Evolutionary conservation across 2,113 vertebrate species (phyloP), one percentile per base, ranked within the genome.

Genomic region (Aleadryas rufinucha): DNA sequence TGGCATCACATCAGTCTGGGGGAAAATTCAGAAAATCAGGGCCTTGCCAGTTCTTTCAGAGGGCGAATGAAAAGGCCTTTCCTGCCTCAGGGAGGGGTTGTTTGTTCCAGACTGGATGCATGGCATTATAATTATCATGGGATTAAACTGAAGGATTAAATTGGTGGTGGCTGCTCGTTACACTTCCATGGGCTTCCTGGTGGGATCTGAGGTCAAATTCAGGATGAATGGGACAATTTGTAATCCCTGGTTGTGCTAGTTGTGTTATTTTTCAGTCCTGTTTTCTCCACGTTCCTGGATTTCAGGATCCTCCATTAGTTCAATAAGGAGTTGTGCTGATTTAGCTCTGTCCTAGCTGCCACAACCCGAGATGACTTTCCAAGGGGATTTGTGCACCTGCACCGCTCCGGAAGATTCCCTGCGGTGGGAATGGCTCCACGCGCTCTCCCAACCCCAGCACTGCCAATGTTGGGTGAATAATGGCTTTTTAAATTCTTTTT

Each of bases 401-500:
- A 0, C 33, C 2, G 1, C 28, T 44, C 24, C 1, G 0, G 26
- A 61, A 6, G n/a, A 18, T 81, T 44, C 89, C 64, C 10, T 37
- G 54, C 0, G 0, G 5, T 59, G 87, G 83, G 52, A 75, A 63
- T 7, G 0, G 10, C 80, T 59, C 63, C 77, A 12, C 1, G 0
- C 1, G 0, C n/a, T 76, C 52, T 1, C 44, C 37, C 33, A 28
- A 4, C 42, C 64, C 26, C 74, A 21, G 18, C 44, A 10, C 53
- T 47, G 61, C 56, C 16, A 2, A 11, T 15, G 11, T 1, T 18
- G 41, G 60, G 22, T 66, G 74, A 90, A 66, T 42, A 93, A 93
- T 54, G 56, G 26, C 65, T 42, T 79, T 78, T 70, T 0, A 1
- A 92, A 84, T 90, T 44, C 45, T 39, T 63, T 87, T 63, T 54